Percentiles rank a stretch among this genome's conserved stretches.
phyloP scores from a whole-genome alignment of 2,113 vertebrate species.

The Gallinago jamesoni region DNA sequence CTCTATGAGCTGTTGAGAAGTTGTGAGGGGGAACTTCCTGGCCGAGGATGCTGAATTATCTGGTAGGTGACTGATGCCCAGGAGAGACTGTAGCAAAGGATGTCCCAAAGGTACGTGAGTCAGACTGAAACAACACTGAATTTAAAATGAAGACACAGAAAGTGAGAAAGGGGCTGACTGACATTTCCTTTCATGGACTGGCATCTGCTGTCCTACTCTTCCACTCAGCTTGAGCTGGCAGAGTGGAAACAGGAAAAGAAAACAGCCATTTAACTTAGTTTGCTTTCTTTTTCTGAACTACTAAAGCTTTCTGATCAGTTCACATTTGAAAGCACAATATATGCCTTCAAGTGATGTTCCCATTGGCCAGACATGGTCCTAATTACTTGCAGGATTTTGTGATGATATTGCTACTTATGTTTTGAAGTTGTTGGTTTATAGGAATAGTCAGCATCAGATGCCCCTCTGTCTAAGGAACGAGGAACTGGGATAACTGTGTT shows the following conservation, averaged over 20 bases:
- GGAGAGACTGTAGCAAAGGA: neutral
- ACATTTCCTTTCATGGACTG: neutral
- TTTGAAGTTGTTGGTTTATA: neutral
- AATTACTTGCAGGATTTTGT: neutral
- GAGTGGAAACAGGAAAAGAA: neutral
- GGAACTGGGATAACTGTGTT: neutral
- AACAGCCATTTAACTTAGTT: neutral
- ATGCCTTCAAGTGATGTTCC: neutral
- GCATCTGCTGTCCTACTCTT: neutral
- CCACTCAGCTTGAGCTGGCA: neutral
- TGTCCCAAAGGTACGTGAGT: neutral
- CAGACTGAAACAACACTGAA: neutral
- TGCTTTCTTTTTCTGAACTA: neutral
- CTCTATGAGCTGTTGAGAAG: neutral
- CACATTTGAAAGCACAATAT: neutral
- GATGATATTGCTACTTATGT: neutral
- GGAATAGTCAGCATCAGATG: neutral
- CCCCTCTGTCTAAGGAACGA: neutral
- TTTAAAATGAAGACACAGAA: neutral
- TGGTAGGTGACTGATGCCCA: neutral
- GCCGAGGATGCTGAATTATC: neutral
- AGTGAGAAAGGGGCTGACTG: neutral
- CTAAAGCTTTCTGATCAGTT: neutral
- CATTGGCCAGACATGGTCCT: neutral
- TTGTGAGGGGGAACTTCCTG: neutral